These are phyloP conservation scores for Thereuonema tuberculata DNA, from an alignment of 1,140 invertebrate genomes.

Conservation along the genomic window DNA sequence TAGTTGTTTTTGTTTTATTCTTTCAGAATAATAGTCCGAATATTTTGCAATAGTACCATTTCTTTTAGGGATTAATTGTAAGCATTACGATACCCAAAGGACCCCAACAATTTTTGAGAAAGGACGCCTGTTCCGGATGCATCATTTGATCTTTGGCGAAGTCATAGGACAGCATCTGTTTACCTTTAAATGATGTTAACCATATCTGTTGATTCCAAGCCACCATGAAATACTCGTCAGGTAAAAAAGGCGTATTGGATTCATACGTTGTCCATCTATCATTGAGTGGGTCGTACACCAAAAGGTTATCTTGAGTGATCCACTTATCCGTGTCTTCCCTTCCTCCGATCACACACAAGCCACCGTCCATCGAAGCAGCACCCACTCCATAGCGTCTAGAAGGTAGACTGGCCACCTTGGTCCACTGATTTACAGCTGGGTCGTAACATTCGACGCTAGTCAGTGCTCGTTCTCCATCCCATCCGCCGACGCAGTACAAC, in stretches of 20 bases:
- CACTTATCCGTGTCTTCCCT: not conserved
- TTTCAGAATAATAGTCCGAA: no score
- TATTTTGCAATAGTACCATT: no score
- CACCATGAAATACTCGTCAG: not conserved
- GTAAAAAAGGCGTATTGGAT: not conserved
- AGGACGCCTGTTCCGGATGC: not conserved
- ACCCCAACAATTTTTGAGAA: not conserved
- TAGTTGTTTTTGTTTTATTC: no score
- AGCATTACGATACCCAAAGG: not conserved
- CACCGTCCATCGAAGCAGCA: not conserved
- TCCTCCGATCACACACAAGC: not conserved
- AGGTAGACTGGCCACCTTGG: not conserved
- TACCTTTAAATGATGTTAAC: not conserved
- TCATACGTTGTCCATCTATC: not conserved
- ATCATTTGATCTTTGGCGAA: not conserved
- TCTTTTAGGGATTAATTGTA: no score
- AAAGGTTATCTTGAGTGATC: not conserved
- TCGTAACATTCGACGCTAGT: not conserved
- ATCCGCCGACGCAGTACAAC: not conserved
- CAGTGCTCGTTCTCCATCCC: not conserved
- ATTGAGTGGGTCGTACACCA: not conserved
- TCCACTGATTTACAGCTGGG: not conserved
- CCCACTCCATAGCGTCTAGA: not conserved
- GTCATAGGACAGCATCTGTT: not conserved
- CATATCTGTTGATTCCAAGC: not conserved